Evolutionary conservation across 1,140 invertebrate genomes (phyloP).

Genomic region (Drosophila willistoni): DNA sequence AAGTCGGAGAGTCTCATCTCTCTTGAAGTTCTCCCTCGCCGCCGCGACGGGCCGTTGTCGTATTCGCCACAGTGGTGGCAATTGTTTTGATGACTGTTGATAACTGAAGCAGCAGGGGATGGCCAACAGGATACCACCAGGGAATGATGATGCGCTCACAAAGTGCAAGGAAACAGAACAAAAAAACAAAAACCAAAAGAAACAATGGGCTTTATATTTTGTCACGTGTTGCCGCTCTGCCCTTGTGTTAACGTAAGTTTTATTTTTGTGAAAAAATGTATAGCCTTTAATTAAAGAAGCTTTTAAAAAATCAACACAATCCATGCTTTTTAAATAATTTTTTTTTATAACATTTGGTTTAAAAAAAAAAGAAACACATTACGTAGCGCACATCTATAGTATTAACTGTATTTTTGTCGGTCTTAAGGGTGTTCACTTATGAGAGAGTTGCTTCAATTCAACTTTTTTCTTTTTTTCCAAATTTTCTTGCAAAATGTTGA

Average conservation of each 20-base stretch:
- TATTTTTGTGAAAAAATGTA: slow-evolving; percentile 48
- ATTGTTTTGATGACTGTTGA: slow-evolving; percentile 76
- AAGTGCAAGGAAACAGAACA: slow-evolving; percentile 41
- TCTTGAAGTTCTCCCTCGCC: not conserved
- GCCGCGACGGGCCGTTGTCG: slow-evolving; percentile 39
- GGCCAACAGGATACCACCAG: slow-evolving; percentile 41
- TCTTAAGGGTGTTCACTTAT: too few species aligned
- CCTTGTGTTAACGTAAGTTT: not conserved
- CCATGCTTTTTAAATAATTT: too few species aligned
- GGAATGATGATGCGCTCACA: slow-evolving; percentile 25
- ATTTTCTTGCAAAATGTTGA: too few species aligned
- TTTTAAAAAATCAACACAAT: not conserved
- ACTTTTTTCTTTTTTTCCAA: too few species aligned
- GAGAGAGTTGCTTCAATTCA: too few species aligned
- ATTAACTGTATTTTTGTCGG: too few species aligned
- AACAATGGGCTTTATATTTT: slow-evolving; percentile 72
- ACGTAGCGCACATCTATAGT: too few species aligned
- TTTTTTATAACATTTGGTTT: too few species aligned
- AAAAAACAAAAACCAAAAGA: slow-evolving; percentile 51
- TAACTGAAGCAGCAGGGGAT: slow-evolving; percentile 61
- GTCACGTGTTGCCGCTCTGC: slow-evolving; percentile 59
- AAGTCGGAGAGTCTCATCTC: too few species aligned
- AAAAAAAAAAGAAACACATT: too few species aligned
- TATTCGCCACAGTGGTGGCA: slow-evolving; percentile 66
- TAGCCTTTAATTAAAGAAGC: slow-evolving; percentile 66